Evolutionary conservation across 2,797 vertebrate species (phyloP).

Genomic region (Cuniculus paca): DNA sequence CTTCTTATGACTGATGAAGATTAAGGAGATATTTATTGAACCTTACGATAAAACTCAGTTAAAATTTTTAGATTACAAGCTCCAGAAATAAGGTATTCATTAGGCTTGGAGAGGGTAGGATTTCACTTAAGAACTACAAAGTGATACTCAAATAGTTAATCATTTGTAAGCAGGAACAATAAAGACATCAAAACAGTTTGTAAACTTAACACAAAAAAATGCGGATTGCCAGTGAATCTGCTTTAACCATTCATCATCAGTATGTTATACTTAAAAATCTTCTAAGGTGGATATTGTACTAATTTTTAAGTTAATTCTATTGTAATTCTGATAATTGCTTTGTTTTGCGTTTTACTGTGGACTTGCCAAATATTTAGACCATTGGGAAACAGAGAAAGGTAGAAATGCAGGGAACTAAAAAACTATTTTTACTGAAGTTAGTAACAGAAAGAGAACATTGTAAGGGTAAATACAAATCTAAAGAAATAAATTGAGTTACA

Average conservation of each 20-base stretch:
- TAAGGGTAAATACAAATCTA: slow-evolving; percentile 30
- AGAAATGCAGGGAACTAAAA: slow-evolving; percentile 52
- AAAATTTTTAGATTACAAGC: slow-evolving; percentile 47
- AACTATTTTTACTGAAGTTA: slow-evolving; percentile 55
- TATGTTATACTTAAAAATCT: neutral
- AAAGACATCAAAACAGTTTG: slow-evolving; percentile 42
- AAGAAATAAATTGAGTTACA: neutral
- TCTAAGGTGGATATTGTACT: slow-evolving; percentile 8
- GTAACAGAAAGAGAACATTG: neutral
- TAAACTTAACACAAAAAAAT: slow-evolving; percentile 54
- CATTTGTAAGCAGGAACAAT: slow-evolving; percentile 52
- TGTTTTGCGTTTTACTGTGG: slow-evolving; percentile 52
- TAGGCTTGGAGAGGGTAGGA: slow-evolving; percentile 15
- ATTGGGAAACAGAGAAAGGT: neutral
- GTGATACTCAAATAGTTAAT: slow-evolving; percentile 45
- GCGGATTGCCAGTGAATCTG: slow-evolving; percentile 37
- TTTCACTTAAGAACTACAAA: slow-evolving; percentile 33
- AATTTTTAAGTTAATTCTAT: slow-evolving; percentile 21
- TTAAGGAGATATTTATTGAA: neutral
- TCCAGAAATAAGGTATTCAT: slow-evolving; percentile 30
- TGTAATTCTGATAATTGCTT: slow-evolving; percentile 23
- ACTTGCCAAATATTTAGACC: slow-evolving; percentile 7
- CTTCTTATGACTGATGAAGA: slow-evolving; percentile 52
- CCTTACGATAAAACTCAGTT: slow-evolving; percentile 31
- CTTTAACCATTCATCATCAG: slow-evolving; percentile 23